These are phyloP conservation scores for Chamaea fasciata DNA, from an alignment of 2,113 vertebrate genomes.

Conservation along the genomic window DNA sequence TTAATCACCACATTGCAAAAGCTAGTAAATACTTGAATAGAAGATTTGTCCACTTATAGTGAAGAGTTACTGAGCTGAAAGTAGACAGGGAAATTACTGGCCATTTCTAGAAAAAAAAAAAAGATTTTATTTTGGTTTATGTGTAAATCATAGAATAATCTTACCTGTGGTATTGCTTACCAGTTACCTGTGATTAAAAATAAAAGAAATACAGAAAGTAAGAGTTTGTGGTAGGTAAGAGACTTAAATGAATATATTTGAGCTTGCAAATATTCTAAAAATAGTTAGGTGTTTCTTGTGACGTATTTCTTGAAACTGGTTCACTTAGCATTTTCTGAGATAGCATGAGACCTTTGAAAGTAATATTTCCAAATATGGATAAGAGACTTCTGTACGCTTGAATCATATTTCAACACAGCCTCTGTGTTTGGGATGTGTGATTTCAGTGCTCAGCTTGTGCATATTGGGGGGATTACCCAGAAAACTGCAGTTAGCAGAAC, in stretches of 20 bases:
- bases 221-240: not conserved
- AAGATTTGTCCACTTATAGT: not conserved
- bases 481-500: not conserved
- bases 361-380: constrained; percentile 13
- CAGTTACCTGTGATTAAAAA: not conserved
- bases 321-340: not conserved
- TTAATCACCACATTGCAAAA: not conserved
- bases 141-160: not conserved
- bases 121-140: not conserved
- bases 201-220: not conserved
- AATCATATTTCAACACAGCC: not conserved
- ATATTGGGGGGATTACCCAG: not conserved
- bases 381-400: not conserved
- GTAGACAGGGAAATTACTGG: not conserved
- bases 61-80: not conserved
- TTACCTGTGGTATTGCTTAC: not conserved
- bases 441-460: not conserved
- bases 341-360: not conserved
- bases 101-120: not conserved
- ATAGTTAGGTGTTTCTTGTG: not conserved
- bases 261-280: not conserved
- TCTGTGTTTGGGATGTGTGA: not conserved
- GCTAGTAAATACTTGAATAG: not conserved
- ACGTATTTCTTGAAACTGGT: not conserved
- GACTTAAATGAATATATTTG: not conserved